Conservation (phyloP, 2,888 invertebrate species). For the Cactoblastis cactorum region DNA sequence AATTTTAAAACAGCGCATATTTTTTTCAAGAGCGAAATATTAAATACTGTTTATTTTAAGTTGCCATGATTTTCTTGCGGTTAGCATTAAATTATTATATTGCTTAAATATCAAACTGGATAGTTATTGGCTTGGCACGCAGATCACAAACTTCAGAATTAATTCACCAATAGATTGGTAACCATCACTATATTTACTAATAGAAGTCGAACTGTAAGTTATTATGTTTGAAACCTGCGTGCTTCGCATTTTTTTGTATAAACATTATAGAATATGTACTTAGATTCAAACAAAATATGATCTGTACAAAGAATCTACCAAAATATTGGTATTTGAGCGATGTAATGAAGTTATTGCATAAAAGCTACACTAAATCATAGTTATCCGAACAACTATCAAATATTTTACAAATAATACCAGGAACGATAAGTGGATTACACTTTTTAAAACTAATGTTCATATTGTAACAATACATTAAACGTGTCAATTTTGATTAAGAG, state of each 20-base stretch:
- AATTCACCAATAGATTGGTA: too few species aligned
- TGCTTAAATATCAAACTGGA: background rate
- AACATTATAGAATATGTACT: background rate
- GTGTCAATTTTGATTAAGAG: slow-evolving; percentile 18
- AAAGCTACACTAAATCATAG: slow-evolving; percentile 34
- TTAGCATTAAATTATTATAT: background rate
- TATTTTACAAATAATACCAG: slow-evolving; percentile 49
- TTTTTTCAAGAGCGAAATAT: slow-evolving; percentile 3
- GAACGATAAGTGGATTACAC: slow-evolving; percentile 52
- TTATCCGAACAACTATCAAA: slow-evolving; percentile 46
- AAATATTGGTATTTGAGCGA: slow-evolving; percentile 20
- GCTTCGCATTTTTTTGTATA: background rate
- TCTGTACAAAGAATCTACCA: slow-evolving; percentile 4
- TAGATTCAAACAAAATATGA: background rate
- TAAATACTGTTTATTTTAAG: slow-evolving; percentile 11
- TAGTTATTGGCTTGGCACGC: too few species aligned
- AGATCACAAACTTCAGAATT: too few species aligned
- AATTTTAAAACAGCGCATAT: background rate
- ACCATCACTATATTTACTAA: too few species aligned
- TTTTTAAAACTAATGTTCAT: slow-evolving; percentile 41
- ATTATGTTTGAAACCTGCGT: too few species aligned
- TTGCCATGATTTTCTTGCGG: background rate
- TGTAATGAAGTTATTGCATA: slow-evolving; percentile 20
- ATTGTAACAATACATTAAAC: slow-evolving; percentile 37
- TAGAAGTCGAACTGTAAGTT: too few species aligned